phyloP scores from a whole-genome alignment of 2,888 invertebrate genomes.

The Pegoplata infirma region DNA sequence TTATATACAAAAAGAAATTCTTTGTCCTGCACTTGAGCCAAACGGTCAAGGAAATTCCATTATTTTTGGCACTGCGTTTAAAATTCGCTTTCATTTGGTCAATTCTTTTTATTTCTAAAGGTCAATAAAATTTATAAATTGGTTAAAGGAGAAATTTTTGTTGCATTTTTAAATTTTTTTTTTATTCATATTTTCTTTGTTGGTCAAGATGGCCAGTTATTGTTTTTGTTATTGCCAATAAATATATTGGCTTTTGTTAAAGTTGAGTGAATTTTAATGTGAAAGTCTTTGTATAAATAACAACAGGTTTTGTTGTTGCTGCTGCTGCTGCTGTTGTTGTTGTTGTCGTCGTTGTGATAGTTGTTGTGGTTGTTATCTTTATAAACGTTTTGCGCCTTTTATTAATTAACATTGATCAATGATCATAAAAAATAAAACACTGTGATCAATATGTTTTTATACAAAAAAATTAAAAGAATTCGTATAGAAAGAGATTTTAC shows the following conservation, averaged over 20 bases:
- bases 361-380: not conserved
- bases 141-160: conserved; percentile 24
- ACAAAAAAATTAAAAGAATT: not conserved
- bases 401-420: conserved; percentile 31
- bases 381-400: conserved; percentile 10
- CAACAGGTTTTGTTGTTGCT: conserved; percentile 27
- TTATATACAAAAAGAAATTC: no score
- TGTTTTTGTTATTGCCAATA: not conserved
- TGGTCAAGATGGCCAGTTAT: conserved; percentile 23
- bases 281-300: conserved; percentile 37
- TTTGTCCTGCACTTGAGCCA: no score
- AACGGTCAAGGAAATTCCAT: no score
- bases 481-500: no score
- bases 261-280: conserved; percentile 6
- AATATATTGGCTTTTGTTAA: conserved; percentile 6
- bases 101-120: conserved; percentile 2
- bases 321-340: not conserved
- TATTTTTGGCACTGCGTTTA: no score
- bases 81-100: not conserved
- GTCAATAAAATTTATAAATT: conserved; percentile 19
- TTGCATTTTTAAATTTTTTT: not conserved
- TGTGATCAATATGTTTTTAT: not conserved
- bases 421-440: not conserved
- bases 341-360: not conserved
- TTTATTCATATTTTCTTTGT: not conserved